Percentiles rank a stretch among this genome's conserved stretches.
These are phyloP conservation scores for Steinernema khuongi DNA, from an alignment of 1,140 invertebrate species.

Conservation along the genomic window DNA sequence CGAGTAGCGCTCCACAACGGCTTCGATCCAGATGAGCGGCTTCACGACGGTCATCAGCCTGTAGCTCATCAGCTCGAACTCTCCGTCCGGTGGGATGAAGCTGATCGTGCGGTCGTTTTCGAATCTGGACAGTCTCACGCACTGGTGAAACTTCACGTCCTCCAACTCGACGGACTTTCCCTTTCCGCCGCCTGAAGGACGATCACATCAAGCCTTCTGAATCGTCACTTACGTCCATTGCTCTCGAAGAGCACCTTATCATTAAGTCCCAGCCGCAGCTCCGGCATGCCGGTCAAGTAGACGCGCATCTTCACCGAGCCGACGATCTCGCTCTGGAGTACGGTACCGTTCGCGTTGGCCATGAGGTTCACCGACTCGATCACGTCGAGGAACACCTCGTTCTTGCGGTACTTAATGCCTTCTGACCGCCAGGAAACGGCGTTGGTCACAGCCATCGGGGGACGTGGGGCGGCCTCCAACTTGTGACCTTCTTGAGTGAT, in stretches of 20 bases:
- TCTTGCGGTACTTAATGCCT: conserved; percentile 98
- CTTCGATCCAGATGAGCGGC: conserved; percentile 64
- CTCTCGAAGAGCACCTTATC: conserved; percentile 98
- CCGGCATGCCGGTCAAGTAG: conserved; percentile 97
- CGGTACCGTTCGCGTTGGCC: conserved; percentile 93
- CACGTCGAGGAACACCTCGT: conserved; percentile 99
- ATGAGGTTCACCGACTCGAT: conserved; percentile 97
- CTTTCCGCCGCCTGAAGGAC: conserved; percentile 56
- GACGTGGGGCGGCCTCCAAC: conserved; percentile 81
- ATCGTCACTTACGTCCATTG: conserved; percentile 71
- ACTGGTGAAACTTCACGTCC: conserved; percentile 66
- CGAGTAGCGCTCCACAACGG: conserved; percentile 63
- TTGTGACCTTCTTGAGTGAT: conserved; percentile 99
- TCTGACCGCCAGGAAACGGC: conserved; percentile 98
- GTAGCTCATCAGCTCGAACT: conserved; percentile 66
- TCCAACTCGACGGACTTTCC: conserved; percentile 63
- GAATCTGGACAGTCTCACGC: conserved; percentile 64
- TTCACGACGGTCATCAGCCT: conserved; percentile 59
- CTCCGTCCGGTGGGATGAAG: conserved; percentile 65
- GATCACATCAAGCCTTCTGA: conserved; percentile 5
- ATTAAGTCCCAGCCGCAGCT: conserved; percentile 91
- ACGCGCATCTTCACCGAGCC: conserved; percentile 99
- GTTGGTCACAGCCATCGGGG: conserved; percentile 97
- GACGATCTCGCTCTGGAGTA: conserved; percentile 96
- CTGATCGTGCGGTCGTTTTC: conserved; percentile 65